Percentiles rank a stretch among this genome's conserved stretches.
Conservation (phyloP, 1,140 invertebrate genomes). For the Stegodyphus dumicola region DNA sequence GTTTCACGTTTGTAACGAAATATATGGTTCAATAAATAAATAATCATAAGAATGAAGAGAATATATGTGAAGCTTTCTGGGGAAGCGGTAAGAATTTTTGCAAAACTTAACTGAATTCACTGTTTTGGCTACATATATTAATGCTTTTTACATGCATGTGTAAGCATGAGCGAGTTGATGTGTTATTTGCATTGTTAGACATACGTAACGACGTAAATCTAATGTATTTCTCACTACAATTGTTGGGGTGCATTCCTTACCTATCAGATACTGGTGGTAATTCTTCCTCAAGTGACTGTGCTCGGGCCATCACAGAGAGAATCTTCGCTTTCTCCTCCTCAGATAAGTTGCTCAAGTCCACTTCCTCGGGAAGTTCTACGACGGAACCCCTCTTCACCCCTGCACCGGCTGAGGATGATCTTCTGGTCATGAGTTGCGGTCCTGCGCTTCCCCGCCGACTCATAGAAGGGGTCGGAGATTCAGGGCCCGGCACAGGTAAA, state of each 20-base stretch:
- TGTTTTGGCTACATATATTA: no score
- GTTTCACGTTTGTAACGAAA: no score
- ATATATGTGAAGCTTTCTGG: no score
- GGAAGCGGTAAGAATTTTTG: no score
- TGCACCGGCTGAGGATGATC: slow-evolving; percentile 12
- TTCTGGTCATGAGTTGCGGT: slow-evolving; percentile 36
- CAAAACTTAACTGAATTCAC: no score
- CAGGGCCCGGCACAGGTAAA: background rate
- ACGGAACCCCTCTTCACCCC: slow-evolving; percentile 34
- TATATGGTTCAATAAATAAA: no score
- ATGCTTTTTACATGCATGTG: no score
- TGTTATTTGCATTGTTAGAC: background rate
- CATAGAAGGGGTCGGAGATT: slow-evolving; percentile 13
- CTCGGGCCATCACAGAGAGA: slow-evolving; percentile 74
- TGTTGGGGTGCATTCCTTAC: no score
- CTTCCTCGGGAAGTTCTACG: slow-evolving; percentile 50
- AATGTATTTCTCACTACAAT: no score
- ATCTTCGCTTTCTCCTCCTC: slow-evolving; percentile 74
- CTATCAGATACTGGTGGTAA: background rate
- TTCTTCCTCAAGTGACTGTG: slow-evolving; percentile 67
- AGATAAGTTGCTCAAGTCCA: slow-evolving; percentile 74
- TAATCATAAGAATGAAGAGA: no score
- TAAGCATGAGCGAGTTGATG: no score
- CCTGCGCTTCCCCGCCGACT: slow-evolving; percentile 52
- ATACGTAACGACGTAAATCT: background rate